Base-by-base conservation (phyloP, 1,140 invertebrate species). In the Proales similis region DNA sequence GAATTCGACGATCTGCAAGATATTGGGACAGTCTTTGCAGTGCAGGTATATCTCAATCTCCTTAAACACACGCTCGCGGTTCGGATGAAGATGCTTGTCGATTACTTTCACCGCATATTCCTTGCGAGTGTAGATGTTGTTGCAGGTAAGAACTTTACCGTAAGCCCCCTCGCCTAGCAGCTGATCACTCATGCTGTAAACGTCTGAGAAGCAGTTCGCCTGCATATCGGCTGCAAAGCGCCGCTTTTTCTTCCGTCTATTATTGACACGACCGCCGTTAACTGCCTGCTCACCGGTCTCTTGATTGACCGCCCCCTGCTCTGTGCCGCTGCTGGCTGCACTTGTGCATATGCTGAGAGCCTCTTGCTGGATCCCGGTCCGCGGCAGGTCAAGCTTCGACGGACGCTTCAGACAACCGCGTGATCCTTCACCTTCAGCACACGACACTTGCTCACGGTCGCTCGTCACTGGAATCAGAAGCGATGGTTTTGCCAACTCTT, bases 31-130 rank as follows among this genome's bases (percentile, higher is more conserved):
- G 65, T 87, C 88, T 74, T 90, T 85, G 77, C 91, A 97, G 77
- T 95, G 86, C 78, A 94, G 88, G 81, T 96, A 96, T 66, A 90
- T 95, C 78, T 98, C 91, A 67, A 98, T 90, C 78, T 98, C 93
- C 64, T 90, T 88, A 80, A 96, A 92, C 38, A 96, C 91, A 12
- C 62, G 62, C 30, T 49, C 33, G 20, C 47, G 17, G 46, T 63
- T 51, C 61, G 61, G 61, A 63, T 63, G 61, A 4, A 30, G 32
- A 29, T 62, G 48, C 29, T 46, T 62, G 29, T 46, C 57, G 20
- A 63, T 42, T 27, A 63, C 39, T 39, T 63, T 63, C 4, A 63
- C 61, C 4, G 61, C 61, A 27, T 63, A 63, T 26, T 48, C 45
- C n/a, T 38, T 19, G 14, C 30, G 27, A 3, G 61, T 63, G 33